These are phyloP conservation scores for Esperia sulphurella DNA, from an alignment of 2,888 invertebrate species.

Conservation along the genomic window DNA sequence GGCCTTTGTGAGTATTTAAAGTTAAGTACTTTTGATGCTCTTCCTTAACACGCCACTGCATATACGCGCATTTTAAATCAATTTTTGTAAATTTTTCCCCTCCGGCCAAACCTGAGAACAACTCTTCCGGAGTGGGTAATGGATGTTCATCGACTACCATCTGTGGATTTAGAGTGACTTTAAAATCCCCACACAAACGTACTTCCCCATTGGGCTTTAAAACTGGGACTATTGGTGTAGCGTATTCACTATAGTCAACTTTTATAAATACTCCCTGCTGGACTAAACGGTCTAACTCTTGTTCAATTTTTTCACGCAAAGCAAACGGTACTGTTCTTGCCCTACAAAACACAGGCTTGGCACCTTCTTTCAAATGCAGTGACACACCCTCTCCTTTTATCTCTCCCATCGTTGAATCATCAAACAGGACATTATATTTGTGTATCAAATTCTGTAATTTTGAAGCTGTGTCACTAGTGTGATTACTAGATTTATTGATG, in stretches of 20 bases:
- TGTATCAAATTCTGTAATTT: neutral
- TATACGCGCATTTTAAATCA: too few relatives aligned
- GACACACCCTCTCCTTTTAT: conserved; percentile 17
- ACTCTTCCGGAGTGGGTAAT: too few relatives aligned
- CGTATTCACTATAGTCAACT: conserved; percentile 16
- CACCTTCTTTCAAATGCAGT: conserved; percentile 13
- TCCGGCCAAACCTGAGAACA: too few relatives aligned
- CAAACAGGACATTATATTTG: neutral
- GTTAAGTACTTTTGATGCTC: too few relatives aligned
- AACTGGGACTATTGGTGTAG: conserved; percentile 21
- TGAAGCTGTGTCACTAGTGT: too few relatives aligned
- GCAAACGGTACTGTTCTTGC: conserved; percentile 27
- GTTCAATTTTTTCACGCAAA: conserved; percentile 22
- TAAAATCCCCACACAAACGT: conserved; percentile 14
- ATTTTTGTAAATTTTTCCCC: too few relatives aligned
- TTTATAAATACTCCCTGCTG: conserved; percentile 20
- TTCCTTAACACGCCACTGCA: too few relatives aligned
- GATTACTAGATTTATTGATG: too few relatives aligned
- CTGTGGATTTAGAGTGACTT: conserved; percentile 22
- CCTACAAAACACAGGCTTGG: conserved; percentile 19
- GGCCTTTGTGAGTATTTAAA: too few relatives aligned
- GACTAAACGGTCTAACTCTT: conserved; percentile 18
- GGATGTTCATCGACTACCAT: conserved; percentile 17
- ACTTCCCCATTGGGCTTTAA: conserved; percentile 15
- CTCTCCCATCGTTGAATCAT: conserved; percentile 10